Conservation (phyloP, 2,888 invertebrate species). For the Morinoia aosen region DNA sequence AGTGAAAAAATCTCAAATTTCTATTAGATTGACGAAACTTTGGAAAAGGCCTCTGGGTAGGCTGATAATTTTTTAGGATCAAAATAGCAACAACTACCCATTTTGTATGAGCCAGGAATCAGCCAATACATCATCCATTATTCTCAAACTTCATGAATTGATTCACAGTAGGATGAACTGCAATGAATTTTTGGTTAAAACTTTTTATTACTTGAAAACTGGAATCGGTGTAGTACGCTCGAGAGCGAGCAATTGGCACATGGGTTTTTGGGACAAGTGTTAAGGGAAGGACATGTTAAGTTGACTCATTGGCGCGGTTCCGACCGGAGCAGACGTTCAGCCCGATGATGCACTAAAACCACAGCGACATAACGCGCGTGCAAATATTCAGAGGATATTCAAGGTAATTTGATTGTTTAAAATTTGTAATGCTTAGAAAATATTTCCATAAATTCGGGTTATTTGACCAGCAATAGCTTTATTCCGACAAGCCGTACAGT, state of each 20-base stretch:
- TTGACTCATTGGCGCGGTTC: background rate
- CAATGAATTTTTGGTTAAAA: background rate
- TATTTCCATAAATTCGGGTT: background rate
- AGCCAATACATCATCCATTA: background rate
- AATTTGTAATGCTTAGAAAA: background rate
- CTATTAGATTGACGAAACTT: background rate
- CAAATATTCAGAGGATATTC: conserved; percentile 4
- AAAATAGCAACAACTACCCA: background rate
- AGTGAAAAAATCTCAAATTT: background rate
- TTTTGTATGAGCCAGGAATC: background rate
- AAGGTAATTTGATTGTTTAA: background rate
- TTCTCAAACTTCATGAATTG: background rate
- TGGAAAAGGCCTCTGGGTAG: background rate
- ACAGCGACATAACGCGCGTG: background rate
- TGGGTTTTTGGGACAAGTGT: background rate
- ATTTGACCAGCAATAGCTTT: background rate
- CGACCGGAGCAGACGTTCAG: background rate
- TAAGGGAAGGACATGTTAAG: background rate
- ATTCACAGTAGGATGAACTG: background rate
- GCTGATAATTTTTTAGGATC: background rate
- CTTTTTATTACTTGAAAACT: background rate
- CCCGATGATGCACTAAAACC: conserved; percentile 4
- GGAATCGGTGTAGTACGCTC: background rate
- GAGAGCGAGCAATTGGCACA: background rate
- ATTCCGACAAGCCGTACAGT: background rate